A percentile compares a stretch with the other conserved stretches of the same genome.
These are phyloP conservation scores for Zaprionus capensis DNA, from an alignment of 1,140 invertebrate species.

Conservation along the genomic window DNA sequence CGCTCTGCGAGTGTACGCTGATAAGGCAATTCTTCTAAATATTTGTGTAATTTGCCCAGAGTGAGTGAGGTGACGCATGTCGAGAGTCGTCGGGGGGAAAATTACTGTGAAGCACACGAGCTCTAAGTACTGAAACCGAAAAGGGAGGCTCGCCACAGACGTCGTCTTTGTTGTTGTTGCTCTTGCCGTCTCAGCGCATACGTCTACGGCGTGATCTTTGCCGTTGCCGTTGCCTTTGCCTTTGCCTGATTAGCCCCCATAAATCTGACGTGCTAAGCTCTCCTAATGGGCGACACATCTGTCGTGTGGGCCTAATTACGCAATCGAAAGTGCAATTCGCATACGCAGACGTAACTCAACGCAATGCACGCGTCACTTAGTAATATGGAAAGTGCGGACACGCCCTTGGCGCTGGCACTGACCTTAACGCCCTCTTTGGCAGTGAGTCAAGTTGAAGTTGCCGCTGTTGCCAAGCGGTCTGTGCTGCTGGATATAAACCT, in stretches of 20 bases:
- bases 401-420: too few relatives aligned
- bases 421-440: too few relatives aligned
- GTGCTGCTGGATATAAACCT: neutral
- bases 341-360: neutral
- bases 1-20: neutral
- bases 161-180: neutral
- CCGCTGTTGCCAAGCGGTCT: neutral
- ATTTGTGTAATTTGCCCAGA: neutral
- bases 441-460: neutral
- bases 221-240: conserved; percentile 15
- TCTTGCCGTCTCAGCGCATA: conserved; percentile 8
- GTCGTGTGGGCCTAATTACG: conserved; percentile 24
- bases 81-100: conserved; percentile 46
- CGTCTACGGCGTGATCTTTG: conserved; percentile 51
- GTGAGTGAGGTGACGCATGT: conserved; percentile 34
- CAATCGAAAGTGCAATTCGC: conserved; percentile 2
- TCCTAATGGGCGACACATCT: conserved; percentile 28
- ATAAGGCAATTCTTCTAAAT: conserved; percentile 25
- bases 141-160: conserved; percentile 60
- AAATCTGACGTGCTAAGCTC: conserved; percentile 29
- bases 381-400: neutral
- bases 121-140: neutral
- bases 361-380: neutral
- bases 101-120: conserved; percentile 32
- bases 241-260: neutral